Evolutionary conservation across 2,797 vertebrate species (phyloP).

Genomic region (Sebastes kiyomatsui): DNA sequence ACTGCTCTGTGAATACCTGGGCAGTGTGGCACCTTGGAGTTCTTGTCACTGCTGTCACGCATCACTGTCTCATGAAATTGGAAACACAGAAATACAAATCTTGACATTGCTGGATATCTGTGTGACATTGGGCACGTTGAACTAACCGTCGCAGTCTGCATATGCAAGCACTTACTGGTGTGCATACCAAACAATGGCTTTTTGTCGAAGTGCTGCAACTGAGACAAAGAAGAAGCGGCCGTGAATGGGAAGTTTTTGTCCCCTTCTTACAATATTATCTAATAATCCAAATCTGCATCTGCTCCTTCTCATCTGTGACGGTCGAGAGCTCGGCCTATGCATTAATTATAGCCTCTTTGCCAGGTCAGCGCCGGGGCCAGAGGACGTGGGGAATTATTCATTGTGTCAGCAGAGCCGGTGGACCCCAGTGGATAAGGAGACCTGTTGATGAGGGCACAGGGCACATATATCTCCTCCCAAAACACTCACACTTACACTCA

Average conservation of each 20-base stretch:
- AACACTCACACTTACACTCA: conserved; percentile 40
- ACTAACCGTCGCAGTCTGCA: conserved; percentile 59
- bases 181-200: conserved; percentile 63
- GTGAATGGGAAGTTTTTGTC: conserved; percentile 31
- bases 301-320: conserved; percentile 29
- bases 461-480: conserved; percentile 42
- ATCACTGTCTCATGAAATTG: conserved; percentile 82
- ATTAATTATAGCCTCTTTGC: conserved; percentile 71
- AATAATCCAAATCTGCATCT: conserved; percentile 63
- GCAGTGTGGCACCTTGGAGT: conserved; percentile 63
- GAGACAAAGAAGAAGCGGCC: conserved; percentile 39
- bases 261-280: conserved; percentile 55
- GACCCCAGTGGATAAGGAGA: conserved; percentile 54
- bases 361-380: conserved; percentile 69
- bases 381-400: conserved; percentile 80
- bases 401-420: conserved; percentile 55
- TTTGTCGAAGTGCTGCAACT: background rate
- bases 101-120: conserved; percentile 81
- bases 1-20: conserved; percentile 66
- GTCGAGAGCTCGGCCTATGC: conserved; percentile 41
- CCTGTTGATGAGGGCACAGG: conserved; percentile 70
- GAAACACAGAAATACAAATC: conserved; percentile 80
- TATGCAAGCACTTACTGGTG: conserved; percentile 57
- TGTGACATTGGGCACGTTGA: conserved; percentile 74
- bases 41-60: conserved; percentile 79